These are phyloP conservation scores for Setophaga coronata DNA, from an alignment of 2,113 vertebrate genomes.

Conservation along the genomic window DNA sequence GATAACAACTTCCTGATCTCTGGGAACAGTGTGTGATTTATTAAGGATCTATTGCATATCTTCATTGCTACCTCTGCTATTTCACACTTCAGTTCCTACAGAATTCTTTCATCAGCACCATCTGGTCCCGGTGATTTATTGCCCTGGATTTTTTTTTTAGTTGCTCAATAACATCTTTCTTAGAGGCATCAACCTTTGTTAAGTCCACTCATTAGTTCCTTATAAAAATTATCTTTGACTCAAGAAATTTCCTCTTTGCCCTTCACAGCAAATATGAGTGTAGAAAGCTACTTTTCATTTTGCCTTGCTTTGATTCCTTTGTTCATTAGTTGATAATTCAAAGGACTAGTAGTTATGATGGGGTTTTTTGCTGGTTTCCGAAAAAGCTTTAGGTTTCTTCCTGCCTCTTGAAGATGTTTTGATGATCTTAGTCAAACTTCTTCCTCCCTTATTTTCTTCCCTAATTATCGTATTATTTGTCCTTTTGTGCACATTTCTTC, in stretches of 20 bases:
- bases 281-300: not conserved
- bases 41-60: slow-evolving; percentile 51
- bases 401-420: not conserved
- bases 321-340: not conserved
- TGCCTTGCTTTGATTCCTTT: not conserved
- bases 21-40: slow-evolving; percentile 33
- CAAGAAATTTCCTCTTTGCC: not conserved
- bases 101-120: slow-evolving; percentile 69
- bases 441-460: not conserved
- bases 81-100: slow-evolving; percentile 66
- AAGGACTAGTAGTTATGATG: not conserved
- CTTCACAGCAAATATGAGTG: not conserved
- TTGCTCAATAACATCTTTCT: slow-evolving; percentile 46
- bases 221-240: slow-evolving; percentile 40
- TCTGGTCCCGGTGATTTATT: slow-evolving; percentile 71
- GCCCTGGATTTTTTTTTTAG: slow-evolving; percentile 17
- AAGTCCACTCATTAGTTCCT: slow-evolving; percentile 33
- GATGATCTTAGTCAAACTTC: not conserved
- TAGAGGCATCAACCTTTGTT: slow-evolving; percentile 42
- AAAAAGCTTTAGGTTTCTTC: not conserved
- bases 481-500: not conserved
- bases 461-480: not conserved
- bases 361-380: not conserved
- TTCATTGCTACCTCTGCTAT: slow-evolving; percentile 38
- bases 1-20: slow-evolving; percentile 34